Percentiles rank a stretch among this genome's conserved stretches.
Conservation (phyloP, 2,888 invertebrate species). For the Eulithis testata region DNA sequence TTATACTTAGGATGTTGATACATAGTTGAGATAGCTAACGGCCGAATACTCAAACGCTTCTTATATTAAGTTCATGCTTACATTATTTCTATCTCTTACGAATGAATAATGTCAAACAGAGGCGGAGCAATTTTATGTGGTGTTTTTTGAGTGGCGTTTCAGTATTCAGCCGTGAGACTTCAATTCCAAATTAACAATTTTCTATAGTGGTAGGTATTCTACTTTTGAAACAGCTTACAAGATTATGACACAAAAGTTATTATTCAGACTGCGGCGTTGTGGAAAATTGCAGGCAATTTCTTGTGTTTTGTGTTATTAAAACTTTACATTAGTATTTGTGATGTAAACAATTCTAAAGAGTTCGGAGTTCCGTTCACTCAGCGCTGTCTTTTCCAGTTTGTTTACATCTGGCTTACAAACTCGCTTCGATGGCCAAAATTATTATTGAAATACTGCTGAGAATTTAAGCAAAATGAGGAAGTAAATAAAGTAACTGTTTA, state of each 20-base stretch:
- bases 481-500: neutral
- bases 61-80: no score
- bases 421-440: slow-evolving; percentile 10
- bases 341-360: slow-evolving; percentile 37
- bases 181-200: slow-evolving; percentile 10
- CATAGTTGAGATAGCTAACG: no score
- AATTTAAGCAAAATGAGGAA: neutral
- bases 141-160: no score
- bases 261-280: slow-evolving; percentile 34
- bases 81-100: no score
- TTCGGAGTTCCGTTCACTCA: slow-evolving; percentile 24
- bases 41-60: no score
- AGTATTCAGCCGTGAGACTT: no score
- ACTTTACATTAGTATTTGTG: slow-evolving; percentile 42
- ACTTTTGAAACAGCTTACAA: slow-evolving; percentile 21
- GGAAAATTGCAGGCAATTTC: slow-evolving; percentile 40
- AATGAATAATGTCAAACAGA: no score
- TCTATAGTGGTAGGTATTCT: no score
- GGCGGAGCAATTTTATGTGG: no score
- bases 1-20: no score
- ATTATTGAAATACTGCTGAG: slow-evolving; percentile 2
- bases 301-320: slow-evolving; percentile 42
- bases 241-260: slow-evolving; percentile 32
- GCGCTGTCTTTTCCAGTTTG: slow-evolving; percentile 25
- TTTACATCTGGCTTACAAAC: slow-evolving; percentile 11